These are phyloP conservation scores for Pangasianodon hypophthalmus DNA, from an alignment of 2,113 vertebrate species.

Conservation along the genomic window DNA sequence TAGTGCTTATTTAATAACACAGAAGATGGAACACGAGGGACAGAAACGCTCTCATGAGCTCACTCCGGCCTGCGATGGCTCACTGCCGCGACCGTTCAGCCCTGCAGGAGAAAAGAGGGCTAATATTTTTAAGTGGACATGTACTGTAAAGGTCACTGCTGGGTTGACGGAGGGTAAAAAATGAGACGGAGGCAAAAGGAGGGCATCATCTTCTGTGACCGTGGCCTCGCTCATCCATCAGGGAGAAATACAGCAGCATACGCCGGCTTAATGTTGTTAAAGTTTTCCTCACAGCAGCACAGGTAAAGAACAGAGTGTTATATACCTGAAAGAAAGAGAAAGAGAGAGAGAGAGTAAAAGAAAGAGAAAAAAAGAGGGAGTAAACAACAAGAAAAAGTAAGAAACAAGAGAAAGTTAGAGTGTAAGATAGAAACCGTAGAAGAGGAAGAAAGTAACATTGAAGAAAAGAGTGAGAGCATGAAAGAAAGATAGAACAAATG, in stretches of 20 bases:
- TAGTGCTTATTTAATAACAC: background rate
- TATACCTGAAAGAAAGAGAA: background rate
- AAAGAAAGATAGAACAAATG: background rate
- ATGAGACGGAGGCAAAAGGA: background rate
- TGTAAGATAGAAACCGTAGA: background rate
- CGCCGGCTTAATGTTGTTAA: constrained; percentile 44
- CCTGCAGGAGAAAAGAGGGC: background rate
- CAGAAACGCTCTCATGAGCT: background rate
- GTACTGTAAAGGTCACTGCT: constrained; percentile 32
- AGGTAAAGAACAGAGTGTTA: background rate
- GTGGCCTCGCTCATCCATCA: constrained; percentile 23
- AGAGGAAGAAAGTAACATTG: background rate
- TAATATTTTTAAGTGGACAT: background rate
- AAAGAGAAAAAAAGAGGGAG: background rate
- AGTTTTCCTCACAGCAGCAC: constrained; percentile 37
- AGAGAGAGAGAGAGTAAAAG: background rate
- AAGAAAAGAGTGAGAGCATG: background rate
- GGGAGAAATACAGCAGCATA: constrained; percentile 23
- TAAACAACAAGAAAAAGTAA: background rate
- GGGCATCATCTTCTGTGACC: background rate
- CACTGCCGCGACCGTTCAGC: background rate
- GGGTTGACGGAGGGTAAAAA: background rate
- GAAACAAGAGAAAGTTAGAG: background rate
- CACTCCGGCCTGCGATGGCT: background rate
- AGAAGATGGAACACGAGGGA: background rate